Evolutionary conservation across 1,140 invertebrate genomes (phyloP), one percentile per base, ranked within the genome.

Genomic region (Hylyphantes graminicola): DNA sequence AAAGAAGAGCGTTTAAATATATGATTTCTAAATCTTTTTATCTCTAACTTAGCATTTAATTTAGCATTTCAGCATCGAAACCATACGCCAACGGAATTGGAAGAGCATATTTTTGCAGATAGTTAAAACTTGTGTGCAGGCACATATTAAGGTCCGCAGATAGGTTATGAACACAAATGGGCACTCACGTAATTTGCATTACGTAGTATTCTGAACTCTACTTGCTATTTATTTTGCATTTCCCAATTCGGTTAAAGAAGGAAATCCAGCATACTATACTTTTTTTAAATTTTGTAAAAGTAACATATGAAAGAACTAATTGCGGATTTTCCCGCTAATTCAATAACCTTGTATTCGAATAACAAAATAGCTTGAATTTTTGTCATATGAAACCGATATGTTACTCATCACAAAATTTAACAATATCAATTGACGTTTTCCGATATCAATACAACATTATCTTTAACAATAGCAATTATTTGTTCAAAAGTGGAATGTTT

Each of bases 131-230:
- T 61, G 57, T 61, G 17, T 12, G 57, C 17, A 61, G 17, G 65
- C 65, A 68, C 65, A 68, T 68, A 13, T 13, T 68, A 50, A 19
- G 65, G 19, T 48, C 65, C 50, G 50, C n/a, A 68, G 50, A n/a
- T 68, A 68, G 65, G 65, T 72, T 72, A 72, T 72, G 68, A 72
- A 72, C 68, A 72, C 68, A 72, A 72, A 17, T 72, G 35, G 68
- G 48, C 48, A 72, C 35, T 72, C 68, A 72, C 35, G 50, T 7
- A 51, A 8, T 72, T 51, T 7, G 19, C 48, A 17, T 35, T 48
- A 48, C 65, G 11, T 48, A 48, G 35, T 12, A 15, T 17, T 19
- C 19, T 8, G 19, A 63, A 12, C 59, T 17, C 59, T 35, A 13
- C 17, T 21, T 21, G 4, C 12, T 2, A 15, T 48, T 48, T 48